Conservation (phyloP, 2,888 invertebrate genomes). For the Laothoe populi region DNA sequence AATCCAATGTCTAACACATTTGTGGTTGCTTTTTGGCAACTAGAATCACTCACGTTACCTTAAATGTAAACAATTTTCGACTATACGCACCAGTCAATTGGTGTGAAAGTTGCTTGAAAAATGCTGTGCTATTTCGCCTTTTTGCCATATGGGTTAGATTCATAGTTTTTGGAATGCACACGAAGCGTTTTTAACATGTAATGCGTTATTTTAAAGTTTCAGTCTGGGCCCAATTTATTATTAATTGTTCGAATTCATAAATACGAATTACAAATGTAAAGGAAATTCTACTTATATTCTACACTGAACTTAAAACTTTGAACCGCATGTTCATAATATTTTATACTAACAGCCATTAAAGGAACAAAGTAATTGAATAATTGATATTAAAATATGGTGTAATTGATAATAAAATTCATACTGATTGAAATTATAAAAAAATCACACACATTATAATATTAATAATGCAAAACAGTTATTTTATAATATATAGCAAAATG, state of each 20-base stretch:
- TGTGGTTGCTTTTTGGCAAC: constrained; percentile 16
- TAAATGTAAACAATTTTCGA: constrained; percentile 1
- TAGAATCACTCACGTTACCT: constrained; percentile 6
- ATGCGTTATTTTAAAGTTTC: constrained; percentile 3
- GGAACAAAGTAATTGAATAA: not conserved
- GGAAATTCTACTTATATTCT: constrained; percentile 7
- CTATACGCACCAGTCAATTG: not conserved
- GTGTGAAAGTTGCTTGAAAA: constrained; percentile 6
- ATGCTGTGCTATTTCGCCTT: not conserved
- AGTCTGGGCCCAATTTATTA: constrained; percentile 20
- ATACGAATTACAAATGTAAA: constrained; percentile 16
- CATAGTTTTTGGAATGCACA: constrained; percentile 7
- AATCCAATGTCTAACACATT: constrained; percentile 5
- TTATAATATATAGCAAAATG: too few relatives aligned
- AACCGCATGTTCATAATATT: constrained; percentile 8
- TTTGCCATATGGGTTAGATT: not conserved
- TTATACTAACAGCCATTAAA: not conserved
- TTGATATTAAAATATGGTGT: too few relatives aligned
- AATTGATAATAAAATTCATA: too few relatives aligned
- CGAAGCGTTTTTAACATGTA: constrained; percentile 9
- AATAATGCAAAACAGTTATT: too few relatives aligned
- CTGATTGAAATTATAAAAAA: too few relatives aligned
- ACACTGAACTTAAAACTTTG: not conserved
- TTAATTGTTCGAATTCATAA: constrained; percentile 17
- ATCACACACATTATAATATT: too few relatives aligned